These are phyloP conservation scores for Stenodema calcarata DNA, from an alignment of 2,888 invertebrate species.

Conservation along the genomic window DNA sequence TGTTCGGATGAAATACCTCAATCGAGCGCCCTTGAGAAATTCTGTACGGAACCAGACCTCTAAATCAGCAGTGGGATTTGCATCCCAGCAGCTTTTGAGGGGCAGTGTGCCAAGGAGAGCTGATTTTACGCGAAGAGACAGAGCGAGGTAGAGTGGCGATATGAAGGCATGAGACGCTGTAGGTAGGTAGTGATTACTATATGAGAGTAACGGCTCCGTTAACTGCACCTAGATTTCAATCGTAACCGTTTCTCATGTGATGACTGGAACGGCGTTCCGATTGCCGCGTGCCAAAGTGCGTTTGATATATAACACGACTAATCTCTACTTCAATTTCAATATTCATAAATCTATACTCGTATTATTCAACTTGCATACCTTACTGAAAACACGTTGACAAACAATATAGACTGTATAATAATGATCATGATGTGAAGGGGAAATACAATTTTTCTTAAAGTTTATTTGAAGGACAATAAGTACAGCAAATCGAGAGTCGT, in stretches of 20 bases:
- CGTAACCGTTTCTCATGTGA: background rate
- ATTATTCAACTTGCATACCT: no score
- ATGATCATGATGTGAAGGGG: no score
- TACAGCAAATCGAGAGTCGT: no score
- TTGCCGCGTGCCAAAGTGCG: background rate
- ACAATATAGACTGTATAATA: no score
- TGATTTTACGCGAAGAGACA: background rate
- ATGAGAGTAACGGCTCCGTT: background rate
- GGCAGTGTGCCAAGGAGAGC: conserved; percentile 15
- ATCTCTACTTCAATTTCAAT: no score
- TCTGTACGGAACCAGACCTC: background rate
- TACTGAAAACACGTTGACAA: no score
- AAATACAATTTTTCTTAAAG: no score
- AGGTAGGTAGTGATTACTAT: background rate
- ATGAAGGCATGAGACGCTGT: background rate
- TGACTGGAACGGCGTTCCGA: background rate
- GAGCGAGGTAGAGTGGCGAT: background rate
- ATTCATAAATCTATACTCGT: no score
- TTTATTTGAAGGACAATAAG: no score
- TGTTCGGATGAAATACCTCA: background rate
- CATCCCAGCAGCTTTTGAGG: background rate
- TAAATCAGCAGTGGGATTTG: background rate
- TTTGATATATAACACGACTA: no score
- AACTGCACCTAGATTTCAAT: background rate
- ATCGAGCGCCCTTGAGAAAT: background rate